Evolutionary conservation across 2,888 invertebrate species (phyloP).

Genomic region (Thumatha senex): DNA sequence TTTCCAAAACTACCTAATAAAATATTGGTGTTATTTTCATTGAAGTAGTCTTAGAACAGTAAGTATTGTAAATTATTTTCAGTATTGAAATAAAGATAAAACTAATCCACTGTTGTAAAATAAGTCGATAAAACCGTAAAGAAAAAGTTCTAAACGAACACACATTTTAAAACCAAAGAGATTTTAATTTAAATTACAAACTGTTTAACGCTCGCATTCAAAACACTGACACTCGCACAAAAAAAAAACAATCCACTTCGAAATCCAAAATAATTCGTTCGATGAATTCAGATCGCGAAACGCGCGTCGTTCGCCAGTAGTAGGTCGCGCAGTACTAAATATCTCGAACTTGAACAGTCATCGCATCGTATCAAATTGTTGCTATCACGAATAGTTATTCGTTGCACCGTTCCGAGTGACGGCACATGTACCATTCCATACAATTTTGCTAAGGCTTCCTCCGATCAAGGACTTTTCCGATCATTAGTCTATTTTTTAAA

Average conservation of each 20-base stretch:
- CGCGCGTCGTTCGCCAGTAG: slow-evolving; percentile 66
- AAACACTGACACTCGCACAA: slow-evolving; percentile 56
- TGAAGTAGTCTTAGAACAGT: not conserved
- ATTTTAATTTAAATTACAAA: slow-evolving; percentile 1
- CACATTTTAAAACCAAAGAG: slow-evolving; percentile 15
- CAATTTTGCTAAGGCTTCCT: slow-evolving; percentile 37
- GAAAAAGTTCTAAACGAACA: slow-evolving; percentile 12
- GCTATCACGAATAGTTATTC: slow-evolving; percentile 42
- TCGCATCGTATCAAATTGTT: slow-evolving; percentile 59
- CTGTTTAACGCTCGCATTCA: slow-evolving; percentile 19
- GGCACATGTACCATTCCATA: slow-evolving; percentile 24
- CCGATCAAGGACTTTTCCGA: slow-evolving; percentile 25
- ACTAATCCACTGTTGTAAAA: slow-evolving; percentile 33
- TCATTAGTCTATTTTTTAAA: not conserved
- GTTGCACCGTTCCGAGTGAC: slow-evolving; percentile 38
- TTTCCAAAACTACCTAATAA: too few relatives aligned
- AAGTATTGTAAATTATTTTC: slow-evolving; percentile 14
- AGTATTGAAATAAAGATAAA: slow-evolving; percentile 41
- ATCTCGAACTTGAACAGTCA: slow-evolving; percentile 49
- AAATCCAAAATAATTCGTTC: slow-evolving; percentile 54
- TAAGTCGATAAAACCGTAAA: slow-evolving; percentile 11
- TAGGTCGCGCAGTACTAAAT: slow-evolving; percentile 71
- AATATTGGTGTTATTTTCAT: slow-evolving; percentile 10
- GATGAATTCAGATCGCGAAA: slow-evolving; percentile 47
- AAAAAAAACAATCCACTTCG: slow-evolving; percentile 35